These are phyloP conservation scores for Nephila pilipes DNA, from an alignment of 1,140 invertebrate genomes.

Conservation along the genomic window DNA sequence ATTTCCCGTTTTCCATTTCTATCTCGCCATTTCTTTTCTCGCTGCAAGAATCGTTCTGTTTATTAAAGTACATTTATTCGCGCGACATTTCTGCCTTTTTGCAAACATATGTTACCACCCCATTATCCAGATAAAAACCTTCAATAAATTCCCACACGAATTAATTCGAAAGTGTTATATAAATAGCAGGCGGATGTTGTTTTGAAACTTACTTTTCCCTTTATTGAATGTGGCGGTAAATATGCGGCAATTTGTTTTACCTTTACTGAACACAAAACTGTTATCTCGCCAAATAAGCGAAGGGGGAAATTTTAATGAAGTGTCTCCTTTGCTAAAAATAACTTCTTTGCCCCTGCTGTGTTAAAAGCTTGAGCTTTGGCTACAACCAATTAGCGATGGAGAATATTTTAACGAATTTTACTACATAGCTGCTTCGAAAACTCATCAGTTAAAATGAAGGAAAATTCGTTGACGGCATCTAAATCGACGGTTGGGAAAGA, in stretches of 20 bases:
- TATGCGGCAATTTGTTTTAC: slow-evolving; percentile 5
- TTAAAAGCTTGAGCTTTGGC: background rate
- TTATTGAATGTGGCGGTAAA: background rate
- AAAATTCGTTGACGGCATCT: background rate
- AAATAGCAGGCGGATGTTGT: background rate
- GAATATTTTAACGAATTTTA: slow-evolving; percentile 22
- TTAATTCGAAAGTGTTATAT: background rate
- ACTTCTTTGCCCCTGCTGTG: background rate
- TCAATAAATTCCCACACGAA: background rate
- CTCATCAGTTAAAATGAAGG: slow-evolving; percentile 18
- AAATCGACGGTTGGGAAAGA: background rate
- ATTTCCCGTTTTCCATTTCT: background rate
- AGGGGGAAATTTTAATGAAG: slow-evolving; percentile 37
- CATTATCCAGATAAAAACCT: background rate
- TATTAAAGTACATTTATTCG: no score
- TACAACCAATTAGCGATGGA: slow-evolving; percentile 12
- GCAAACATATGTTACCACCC: no score
- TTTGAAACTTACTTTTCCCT: background rate
- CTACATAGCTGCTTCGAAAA: background rate
- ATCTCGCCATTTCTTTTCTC: background rate
- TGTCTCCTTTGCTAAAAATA: slow-evolving; percentile 11
- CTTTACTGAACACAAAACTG: background rate
- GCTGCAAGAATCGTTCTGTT: no score
- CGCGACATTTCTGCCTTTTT: no score
- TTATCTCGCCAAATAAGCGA: slow-evolving; percentile 27